Evolutionary conservation across 2,797 vertebrate genomes (phyloP).

Genomic region (Notolabrus celidotus): DNA sequence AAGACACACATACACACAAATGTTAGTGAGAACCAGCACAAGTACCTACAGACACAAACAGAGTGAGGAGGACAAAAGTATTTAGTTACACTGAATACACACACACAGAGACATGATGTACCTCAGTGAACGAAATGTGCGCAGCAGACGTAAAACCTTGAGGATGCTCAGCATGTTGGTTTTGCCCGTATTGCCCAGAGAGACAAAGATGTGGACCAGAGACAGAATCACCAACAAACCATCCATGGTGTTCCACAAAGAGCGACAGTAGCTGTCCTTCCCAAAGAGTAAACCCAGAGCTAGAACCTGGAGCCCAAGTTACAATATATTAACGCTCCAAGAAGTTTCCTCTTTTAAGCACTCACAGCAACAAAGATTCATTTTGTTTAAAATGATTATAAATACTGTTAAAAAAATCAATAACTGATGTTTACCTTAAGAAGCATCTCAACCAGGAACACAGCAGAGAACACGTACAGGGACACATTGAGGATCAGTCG

Average conservation of each 20-base stretch:
- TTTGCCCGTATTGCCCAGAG: slow-evolving; percentile 81
- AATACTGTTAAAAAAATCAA: no score
- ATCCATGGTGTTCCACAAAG: slow-evolving; percentile 92
- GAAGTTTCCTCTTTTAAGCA: background rate
- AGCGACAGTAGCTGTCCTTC: slow-evolving; percentile 87
- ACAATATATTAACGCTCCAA: background rate
- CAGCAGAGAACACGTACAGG: slow-evolving; percentile 89
- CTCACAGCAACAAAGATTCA: background rate
- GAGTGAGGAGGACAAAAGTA: background rate
- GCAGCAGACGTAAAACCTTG: slow-evolving; percentile 88
- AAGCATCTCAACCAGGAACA: slow-evolving; percentile 92
- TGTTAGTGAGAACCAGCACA: background rate
- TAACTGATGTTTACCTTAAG: slow-evolving; percentile 87
- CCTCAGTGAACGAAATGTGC: slow-evolving; percentile 90
- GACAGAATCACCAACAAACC: slow-evolving; percentile 90
- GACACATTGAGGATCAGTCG: slow-evolving; percentile 87
- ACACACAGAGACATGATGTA: slow-evolving; percentile 52
- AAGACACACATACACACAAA: slow-evolving; percentile 28
- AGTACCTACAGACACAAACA: background rate
- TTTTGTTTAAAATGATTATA: background rate
- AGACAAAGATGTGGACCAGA: slow-evolving; percentile 88
- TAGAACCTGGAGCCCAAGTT: slow-evolving; percentile 82
- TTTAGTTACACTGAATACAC: background rate
- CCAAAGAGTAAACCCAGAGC: slow-evolving; percentile 90
- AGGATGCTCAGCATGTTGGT: slow-evolving; percentile 89